These are phyloP conservation scores for Choreutis nemorana DNA, from an alignment of 2,888 invertebrate species.

Conservation along the genomic window DNA sequence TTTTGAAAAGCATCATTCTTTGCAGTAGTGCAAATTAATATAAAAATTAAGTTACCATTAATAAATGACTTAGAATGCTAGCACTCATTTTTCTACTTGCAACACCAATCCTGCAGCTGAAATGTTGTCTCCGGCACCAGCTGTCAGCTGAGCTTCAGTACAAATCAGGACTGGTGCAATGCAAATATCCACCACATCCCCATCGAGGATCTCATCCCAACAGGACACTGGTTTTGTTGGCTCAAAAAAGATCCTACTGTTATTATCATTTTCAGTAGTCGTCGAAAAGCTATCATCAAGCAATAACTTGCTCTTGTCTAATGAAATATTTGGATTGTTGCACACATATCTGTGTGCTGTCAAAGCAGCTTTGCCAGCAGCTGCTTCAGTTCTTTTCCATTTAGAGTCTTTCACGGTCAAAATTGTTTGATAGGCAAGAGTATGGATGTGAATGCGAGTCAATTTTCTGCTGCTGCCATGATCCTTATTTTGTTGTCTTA, in stretches of 20 bases:
- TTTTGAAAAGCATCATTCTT: conserved; percentile 9
- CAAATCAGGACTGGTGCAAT: conserved; percentile 87
- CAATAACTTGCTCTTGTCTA: conserved; percentile 64
- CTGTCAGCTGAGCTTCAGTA: conserved; percentile 81
- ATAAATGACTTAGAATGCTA: conserved; percentile 16
- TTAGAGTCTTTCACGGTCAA: conserved; percentile 71
- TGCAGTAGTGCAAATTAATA: conserved; percentile 2
- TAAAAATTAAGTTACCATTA: conserved; percentile 1
- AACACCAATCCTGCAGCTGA: conserved; percentile 87
- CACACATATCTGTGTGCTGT: conserved; percentile 87
- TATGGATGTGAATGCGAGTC: conserved; percentile 84
- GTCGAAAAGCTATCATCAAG: conserved; percentile 87
- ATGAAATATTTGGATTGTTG: conserved; percentile 67
- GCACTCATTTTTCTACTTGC: conserved; percentile 65
- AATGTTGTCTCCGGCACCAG: conserved; percentile 88
- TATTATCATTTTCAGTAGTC: conserved; percentile 61
- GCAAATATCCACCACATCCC: conserved; percentile 71
- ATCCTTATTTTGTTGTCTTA: conserved; percentile 45
- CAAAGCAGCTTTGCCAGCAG: conserved; percentile 83
- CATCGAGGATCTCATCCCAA: conserved; percentile 74
- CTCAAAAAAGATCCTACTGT: conserved; percentile 70
- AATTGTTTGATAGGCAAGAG: conserved; percentile 87
- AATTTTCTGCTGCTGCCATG: conserved; percentile 62
- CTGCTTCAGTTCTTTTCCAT: conserved; percentile 82
- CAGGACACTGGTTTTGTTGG: conserved; percentile 80